A percentile compares a stretch with the other conserved stretches of the same genome.
phyloP scores from a whole-genome alignment of 2,888 invertebrate genomes.

The Alloplasta piceator region DNA sequence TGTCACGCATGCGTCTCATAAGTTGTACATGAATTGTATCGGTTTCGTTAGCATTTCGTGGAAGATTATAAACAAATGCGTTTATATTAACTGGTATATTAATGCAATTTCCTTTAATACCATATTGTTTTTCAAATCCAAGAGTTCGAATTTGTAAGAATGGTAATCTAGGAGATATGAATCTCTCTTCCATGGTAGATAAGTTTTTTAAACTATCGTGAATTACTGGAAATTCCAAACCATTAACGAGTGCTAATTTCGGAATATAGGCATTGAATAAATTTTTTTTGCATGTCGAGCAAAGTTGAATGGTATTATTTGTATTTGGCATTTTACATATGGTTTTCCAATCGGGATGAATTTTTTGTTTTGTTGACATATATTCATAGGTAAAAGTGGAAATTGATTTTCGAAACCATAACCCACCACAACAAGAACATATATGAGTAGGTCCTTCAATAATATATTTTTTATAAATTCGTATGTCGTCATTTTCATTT shows the following conservation, averaged over 20 bases:
- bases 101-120: too few relatives aligned
- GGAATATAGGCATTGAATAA: slow-evolving; percentile 53
- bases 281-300: slow-evolving; percentile 47
- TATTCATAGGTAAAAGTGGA: slow-evolving; percentile 14
- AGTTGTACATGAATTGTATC: too few relatives aligned
- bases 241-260: slow-evolving; percentile 53
- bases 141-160: too few relatives aligned
- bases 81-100: too few relatives aligned
- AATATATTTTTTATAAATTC: slow-evolving; percentile 32
- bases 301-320: slow-evolving; percentile 45
- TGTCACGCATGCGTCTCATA: too few relatives aligned
- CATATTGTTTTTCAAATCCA: too few relatives aligned
- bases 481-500: slow-evolving; percentile 13
- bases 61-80: too few relatives aligned
- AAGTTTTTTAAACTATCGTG: slow-evolving; percentile 45
- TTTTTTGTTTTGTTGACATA: slow-evolving; percentile 27
- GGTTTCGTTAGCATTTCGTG: too few relatives aligned
- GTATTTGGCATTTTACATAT: slow-evolving; percentile 41
- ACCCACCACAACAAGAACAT: too few relatives aligned
- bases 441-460: slow-evolving; percentile 45
- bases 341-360: slow-evolving; percentile 41
- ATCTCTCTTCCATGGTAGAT: too few relatives aligned
- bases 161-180: too few relatives aligned
- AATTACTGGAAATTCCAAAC: slow-evolving; percentile 56
- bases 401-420: too few relatives aligned